phyloP scores from a whole-genome alignment of 2,888 invertebrate species.

The Acrobasis repandana region DNA sequence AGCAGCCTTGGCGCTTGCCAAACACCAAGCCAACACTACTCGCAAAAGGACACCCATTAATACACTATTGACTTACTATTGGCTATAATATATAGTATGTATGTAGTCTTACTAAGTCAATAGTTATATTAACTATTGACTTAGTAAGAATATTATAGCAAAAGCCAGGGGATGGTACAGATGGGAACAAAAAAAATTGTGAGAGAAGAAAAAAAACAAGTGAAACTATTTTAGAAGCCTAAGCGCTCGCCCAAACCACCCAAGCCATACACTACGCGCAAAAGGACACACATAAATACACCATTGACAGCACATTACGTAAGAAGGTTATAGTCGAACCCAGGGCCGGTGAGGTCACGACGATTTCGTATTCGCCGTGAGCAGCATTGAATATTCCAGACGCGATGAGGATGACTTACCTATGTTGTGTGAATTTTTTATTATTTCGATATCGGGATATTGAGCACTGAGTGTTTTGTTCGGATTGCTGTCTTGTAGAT shows the following conservation, averaged over 20 bases:
- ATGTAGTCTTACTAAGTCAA: too few relatives aligned
- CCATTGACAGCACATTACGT: conserved; percentile 25
- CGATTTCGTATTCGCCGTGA: conserved; percentile 41
- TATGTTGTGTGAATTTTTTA: conserved; percentile 12
- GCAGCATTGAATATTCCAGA: conserved; percentile 36
- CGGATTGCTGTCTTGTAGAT: not conserved
- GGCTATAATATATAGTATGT: too few relatives aligned
- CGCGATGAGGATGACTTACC: conserved; percentile 11
- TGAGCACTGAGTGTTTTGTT: not conserved
- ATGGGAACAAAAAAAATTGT: too few relatives aligned
- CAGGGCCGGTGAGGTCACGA: conserved; percentile 40
- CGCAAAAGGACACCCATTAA: too few relatives aligned
- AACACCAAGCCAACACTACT: too few relatives aligned
- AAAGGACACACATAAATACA: conserved; percentile 24
- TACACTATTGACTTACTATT: conserved; percentile 3
- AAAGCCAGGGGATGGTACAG: too few relatives aligned
- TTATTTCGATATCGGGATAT: conserved; percentile 20
- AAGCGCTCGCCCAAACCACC: not conserved
- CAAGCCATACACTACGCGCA: not conserved
- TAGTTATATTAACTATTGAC: too few relatives aligned
- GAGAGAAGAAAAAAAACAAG: too few relatives aligned
- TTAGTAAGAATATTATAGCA: too few relatives aligned
- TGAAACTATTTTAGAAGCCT: too few relatives aligned
- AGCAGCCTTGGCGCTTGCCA: too few relatives aligned
- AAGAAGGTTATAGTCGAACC: conserved; percentile 19